A percentile compares a stretch with the other conserved stretches of the same genome.
These are phyloP conservation scores for Tenrec ecaudatus DNA, from an alignment of 2,113 vertebrate genomes.

Conservation along the genomic window DNA sequence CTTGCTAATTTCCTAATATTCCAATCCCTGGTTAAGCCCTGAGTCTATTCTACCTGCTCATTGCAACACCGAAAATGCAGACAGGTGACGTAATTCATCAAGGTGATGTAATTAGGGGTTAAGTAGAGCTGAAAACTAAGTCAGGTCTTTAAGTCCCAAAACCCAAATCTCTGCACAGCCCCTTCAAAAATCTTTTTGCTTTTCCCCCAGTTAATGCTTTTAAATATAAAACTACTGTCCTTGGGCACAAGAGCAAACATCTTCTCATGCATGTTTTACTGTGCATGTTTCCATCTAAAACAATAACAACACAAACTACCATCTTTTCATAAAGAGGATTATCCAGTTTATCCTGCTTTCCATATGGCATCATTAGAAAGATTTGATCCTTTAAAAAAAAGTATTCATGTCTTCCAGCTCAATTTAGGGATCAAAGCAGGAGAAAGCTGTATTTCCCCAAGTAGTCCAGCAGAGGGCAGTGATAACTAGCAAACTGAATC, in stretches of 20 bases:
- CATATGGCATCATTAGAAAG: slow-evolving; percentile 23
- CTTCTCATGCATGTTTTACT: background rate
- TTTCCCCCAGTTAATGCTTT: slow-evolving; percentile 41
- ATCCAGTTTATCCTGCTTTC: background rate
- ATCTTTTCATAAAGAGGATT: slow-evolving; percentile 19
- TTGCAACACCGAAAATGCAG: background rate
- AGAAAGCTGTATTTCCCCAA: slow-evolving; percentile 53
- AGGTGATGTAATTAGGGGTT: background rate
- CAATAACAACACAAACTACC: slow-evolving; percentile 12
- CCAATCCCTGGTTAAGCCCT: background rate
- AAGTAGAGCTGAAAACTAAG: background rate
- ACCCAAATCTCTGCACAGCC: slow-evolving; percentile 14
- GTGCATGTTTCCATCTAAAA: background rate
- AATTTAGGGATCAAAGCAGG: background rate
- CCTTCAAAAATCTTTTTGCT: slow-evolving; percentile 10
- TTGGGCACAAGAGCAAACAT: slow-evolving; percentile 35
- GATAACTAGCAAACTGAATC: slow-evolving; percentile 58
- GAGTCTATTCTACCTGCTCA: slow-evolving; percentile 36
- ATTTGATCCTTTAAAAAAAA: slow-evolving; percentile 48
- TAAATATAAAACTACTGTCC: slow-evolving; percentile 24
- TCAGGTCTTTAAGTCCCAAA: slow-evolving; percentile 35
- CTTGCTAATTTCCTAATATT: slow-evolving; percentile 37
- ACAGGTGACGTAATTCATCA: slow-evolving; percentile 41
- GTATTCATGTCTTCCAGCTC: slow-evolving; percentile 30
- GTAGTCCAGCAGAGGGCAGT: slow-evolving; percentile 80